Conservation (phyloP, 2,113 vertebrate genomes). For the Elephas maximus region DNA sequence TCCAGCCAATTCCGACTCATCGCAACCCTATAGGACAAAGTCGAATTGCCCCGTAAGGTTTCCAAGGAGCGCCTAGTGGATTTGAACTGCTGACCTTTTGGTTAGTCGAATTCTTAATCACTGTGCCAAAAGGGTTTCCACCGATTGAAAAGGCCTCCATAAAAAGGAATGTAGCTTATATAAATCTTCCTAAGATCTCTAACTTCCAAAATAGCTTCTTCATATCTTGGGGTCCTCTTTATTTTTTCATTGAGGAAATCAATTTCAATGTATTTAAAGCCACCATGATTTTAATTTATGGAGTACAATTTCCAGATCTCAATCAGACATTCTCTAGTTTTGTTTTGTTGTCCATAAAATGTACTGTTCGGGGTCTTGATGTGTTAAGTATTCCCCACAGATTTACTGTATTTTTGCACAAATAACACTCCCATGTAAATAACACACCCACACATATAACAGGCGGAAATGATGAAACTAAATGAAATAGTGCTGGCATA, state of each 20-base stretch:
- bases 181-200: neutral
- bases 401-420: neutral
- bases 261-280: slow-evolving; percentile 12
- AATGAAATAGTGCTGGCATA: neutral
- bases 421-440: neutral
- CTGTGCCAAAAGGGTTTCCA: neutral
- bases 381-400: neutral
- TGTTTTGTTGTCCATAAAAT: slow-evolving; percentile 42
- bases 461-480: neutral
- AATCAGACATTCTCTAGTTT: slow-evolving; percentile 33
- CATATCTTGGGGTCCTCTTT: neutral
- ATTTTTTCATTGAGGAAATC: slow-evolving; percentile 44
- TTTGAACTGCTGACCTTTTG: no score
- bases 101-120: no score
- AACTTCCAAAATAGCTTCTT: neutral
- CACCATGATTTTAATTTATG: slow-evolving; percentile 18
- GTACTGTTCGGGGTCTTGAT: neutral
- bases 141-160: neutral
- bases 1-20: no score
- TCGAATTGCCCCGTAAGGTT: no score
- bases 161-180: neutral
- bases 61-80: no score
- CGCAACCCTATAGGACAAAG: no score
- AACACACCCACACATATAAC: neutral
- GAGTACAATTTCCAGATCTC: neutral